Evolutionary conservation across 2,113 vertebrate species (phyloP).

Genomic region (Sphyrna mokarran): DNA sequence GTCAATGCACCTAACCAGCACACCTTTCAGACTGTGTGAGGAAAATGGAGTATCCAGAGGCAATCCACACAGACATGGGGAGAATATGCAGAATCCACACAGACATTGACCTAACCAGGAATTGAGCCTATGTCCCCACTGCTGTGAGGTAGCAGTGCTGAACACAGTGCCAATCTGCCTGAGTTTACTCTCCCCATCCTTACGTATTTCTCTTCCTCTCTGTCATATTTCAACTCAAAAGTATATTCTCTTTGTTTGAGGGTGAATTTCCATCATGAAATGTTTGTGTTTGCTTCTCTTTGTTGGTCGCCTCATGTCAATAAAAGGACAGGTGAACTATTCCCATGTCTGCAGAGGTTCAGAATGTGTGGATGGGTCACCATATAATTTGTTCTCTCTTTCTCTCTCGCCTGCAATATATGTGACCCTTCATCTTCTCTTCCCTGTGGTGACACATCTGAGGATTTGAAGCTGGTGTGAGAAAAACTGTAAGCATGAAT

Average conservation of each 20-base stretch:
- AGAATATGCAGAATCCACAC: too few relatives aligned
- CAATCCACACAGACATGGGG: too few relatives aligned
- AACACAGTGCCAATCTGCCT: too few relatives aligned
- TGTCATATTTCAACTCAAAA: neutral
- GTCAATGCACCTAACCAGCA: too few relatives aligned
- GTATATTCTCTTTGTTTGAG: neutral
- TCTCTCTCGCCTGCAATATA: neutral
- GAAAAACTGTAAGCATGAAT: neutral
- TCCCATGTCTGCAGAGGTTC: neutral
- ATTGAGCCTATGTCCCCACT: too few relatives aligned
- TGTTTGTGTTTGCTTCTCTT: neutral
- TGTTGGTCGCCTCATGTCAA: neutral
- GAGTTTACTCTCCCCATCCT: neutral
- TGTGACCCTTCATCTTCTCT: neutral
- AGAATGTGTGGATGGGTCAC: neutral
- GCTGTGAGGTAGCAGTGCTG: too few relatives aligned
- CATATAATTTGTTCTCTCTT: neutral
- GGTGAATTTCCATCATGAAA: neutral
- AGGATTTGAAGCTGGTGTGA: neutral
- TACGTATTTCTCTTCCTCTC: neutral
- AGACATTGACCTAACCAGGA: too few relatives aligned
- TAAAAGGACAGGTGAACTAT: neutral
- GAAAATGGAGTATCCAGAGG: too few relatives aligned
- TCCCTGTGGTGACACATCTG: neutral
- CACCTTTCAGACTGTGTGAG: too few relatives aligned